phyloP scores from a whole-genome alignment of 2,888 invertebrate species.

The Chymomyza procnemis region DNA sequence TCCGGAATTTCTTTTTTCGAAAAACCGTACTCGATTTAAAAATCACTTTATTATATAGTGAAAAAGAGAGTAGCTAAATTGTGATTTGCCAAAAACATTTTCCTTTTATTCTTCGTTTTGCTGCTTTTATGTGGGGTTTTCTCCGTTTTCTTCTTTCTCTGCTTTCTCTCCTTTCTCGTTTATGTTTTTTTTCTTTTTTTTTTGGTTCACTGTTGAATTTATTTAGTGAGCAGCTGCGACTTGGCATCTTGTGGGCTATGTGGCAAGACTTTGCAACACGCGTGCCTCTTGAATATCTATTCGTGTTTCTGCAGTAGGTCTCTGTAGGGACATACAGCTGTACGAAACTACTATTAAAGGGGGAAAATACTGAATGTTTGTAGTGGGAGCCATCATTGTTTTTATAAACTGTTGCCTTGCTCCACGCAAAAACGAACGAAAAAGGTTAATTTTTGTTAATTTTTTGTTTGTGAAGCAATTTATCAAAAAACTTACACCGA shows the following conservation, averaged over 20 bases:
- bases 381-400: background rate
- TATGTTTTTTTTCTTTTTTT: background rate
- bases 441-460: constrained; percentile 27
- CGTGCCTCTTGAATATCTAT: background rate
- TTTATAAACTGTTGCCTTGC: background rate
- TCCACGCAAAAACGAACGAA: background rate
- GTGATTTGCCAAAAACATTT: background rate
- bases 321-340: background rate
- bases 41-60: too few relatives aligned
- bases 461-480: constrained; percentile 32
- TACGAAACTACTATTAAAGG: background rate
- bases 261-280: background rate
- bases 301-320: too few relatives aligned
- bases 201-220: background rate
- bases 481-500: constrained; percentile 34
- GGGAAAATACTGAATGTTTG: background rate
- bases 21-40: too few relatives aligned
- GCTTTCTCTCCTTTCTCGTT: too few relatives aligned
- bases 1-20: too few relatives aligned
- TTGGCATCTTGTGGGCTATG: background rate
- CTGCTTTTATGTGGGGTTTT: background rate
- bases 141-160: background rate
- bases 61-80: background rate
- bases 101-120: background rate
- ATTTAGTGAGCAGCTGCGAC: constrained; percentile 1